A percentile compares a stretch with the other conserved stretches of the same genome.
Conservation (phyloP, 2,888 invertebrate genomes). For the Melanotus villosus region DNA sequence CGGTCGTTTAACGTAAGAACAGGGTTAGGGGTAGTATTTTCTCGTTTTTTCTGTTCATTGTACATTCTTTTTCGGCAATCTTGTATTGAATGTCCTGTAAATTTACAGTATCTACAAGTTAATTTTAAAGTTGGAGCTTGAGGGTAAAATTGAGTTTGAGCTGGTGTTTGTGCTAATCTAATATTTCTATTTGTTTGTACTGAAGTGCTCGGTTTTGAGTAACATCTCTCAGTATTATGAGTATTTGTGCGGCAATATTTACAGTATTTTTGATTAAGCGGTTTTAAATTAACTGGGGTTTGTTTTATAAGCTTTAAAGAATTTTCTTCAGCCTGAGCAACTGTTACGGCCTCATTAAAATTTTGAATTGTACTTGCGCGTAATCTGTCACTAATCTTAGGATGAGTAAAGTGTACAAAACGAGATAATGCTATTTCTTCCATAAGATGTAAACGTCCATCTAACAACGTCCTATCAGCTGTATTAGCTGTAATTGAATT, state of each 20-base stretch:
- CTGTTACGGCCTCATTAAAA: background rate
- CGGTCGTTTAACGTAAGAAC: no score
- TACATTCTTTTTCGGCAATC: background rate
- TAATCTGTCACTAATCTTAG: background rate
- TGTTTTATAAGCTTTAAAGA: background rate
- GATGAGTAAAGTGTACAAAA: background rate
- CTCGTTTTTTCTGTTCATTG: no score
- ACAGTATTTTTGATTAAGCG: no score
- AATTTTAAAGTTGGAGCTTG: background rate
- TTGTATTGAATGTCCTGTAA: background rate
- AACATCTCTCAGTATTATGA: background rate
- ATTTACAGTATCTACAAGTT: background rate
- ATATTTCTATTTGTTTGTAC: no score
- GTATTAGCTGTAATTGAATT: background rate
- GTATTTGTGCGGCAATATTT: background rate
- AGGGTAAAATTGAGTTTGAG: background rate
- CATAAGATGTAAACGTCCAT: background rate
- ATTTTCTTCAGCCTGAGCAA: slow-evolving; percentile 6
- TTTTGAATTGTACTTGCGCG: background rate
- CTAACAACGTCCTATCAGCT: background rate
- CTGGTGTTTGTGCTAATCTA: no score
- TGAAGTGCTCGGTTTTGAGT: no score
- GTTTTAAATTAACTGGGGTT: background rate
- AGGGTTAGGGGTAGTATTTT: no score
- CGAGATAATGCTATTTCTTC: background rate